Base-by-base conservation (phyloP, 2,113 vertebrate species). In the Pleuronectes platessa region DNA sequence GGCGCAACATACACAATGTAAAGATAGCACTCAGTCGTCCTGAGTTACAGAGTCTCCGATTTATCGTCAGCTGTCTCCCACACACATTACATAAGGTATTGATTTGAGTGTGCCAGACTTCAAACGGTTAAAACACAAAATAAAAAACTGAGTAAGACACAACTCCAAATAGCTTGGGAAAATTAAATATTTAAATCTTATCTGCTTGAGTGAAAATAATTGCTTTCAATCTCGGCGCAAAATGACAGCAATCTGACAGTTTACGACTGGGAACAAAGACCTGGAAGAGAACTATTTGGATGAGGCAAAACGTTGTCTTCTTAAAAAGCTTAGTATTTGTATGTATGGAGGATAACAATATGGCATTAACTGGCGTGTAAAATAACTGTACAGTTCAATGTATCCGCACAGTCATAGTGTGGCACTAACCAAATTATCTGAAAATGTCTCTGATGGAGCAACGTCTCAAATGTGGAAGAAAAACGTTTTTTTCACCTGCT, bases 31-130 rank as follows among this genome's bases (percentile, higher is more conserved):
- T 61, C 45, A 49, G 54, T 80, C 66, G 65, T 84, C 61, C 69
- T 69, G 62, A 85, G 76, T 61, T 81, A 63, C 58, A 21, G 45
- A 78, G 79, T 79, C 71, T 85, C 66, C 66, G 68, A 86, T 79
- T 83, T 35, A 74, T 85, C 83, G 71, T 87, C 81, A 74, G 67
- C 59, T 67, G 65, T 86, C 91, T 85, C 90, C 88, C 87, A 90
- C 85, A 83, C 81, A 86, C 69, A 68, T 93, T 92, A 90, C 71
- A 71, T 92, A 93, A 93, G 71, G 68, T 72, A 87, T 88, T 85
- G 88, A 89, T 89, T 81, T 71, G 61, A 78, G 65, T 82, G 63
- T 79, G 74, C 71, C 74, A 86, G 81, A 83, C 80, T 76, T 84
- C 74, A 82, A 79, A 31, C 6, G 31, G 31, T 7, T 31, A 7